A percentile compares a stretch with the other conserved stretches of the same genome.
Evolutionary conservation across 2,888 invertebrate genomes (phyloP).

Genomic region (Schizotus pectinicornis): DNA sequence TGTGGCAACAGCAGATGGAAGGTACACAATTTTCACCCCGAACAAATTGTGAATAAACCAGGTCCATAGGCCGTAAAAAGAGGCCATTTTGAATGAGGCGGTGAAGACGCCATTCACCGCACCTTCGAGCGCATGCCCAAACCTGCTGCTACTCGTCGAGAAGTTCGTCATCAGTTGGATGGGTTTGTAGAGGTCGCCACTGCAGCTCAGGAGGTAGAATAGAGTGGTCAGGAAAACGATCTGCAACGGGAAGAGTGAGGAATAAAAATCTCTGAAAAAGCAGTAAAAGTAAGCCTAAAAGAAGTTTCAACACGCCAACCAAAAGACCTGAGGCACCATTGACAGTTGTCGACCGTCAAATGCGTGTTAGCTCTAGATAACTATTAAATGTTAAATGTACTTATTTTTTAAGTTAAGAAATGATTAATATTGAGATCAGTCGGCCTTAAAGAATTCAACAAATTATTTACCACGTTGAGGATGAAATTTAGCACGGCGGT

Average conservation of each 20-base stretch:
- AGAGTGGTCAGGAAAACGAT: slow-evolving; percentile 96
- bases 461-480: slow-evolving; percentile 73
- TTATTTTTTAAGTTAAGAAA: no score
- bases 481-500: slow-evolving; percentile 89
- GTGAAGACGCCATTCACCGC: slow-evolving; percentile 94
- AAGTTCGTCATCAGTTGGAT: slow-evolving; percentile 85
- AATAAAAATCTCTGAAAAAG: no score
- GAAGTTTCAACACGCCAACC: no score
- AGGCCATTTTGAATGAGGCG: slow-evolving; percentile 95
- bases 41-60: slow-evolving; percentile 97
- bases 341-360: no score
- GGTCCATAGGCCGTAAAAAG: slow-evolving; percentile 97
- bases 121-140: slow-evolving; percentile 83
- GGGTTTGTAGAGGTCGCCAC: slow-evolving; percentile 88
- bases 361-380: no score
- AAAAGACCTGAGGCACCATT: no score
- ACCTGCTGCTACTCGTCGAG: slow-evolving; percentile 79
- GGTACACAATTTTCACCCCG: slow-evolving; percentile 91
- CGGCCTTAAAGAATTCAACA: no score
- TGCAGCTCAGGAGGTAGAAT: slow-evolving; percentile 92
- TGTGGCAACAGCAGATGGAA: slow-evolving; percentile 92
- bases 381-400: no score
- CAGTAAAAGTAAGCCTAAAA: no score
- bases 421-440: no score
- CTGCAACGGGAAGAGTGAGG: slow-evolving; percentile 60